Percentiles rank a stretch among this genome's conserved stretches.
phyloP scores from a whole-genome alignment of 2,113 vertebrate species.

The Oenanthe melanoleuca region DNA sequence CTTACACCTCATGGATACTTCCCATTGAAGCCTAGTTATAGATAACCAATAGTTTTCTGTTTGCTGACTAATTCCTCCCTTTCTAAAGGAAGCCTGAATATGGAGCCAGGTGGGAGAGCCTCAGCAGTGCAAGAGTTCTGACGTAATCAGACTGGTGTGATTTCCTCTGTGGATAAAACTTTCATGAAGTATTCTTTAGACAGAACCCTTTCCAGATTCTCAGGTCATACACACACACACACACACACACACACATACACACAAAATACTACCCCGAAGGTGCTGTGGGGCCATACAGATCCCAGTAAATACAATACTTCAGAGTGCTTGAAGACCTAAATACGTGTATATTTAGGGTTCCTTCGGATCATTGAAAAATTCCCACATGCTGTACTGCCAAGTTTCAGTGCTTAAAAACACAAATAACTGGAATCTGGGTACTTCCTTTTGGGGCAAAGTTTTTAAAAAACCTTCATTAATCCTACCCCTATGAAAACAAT shows the following conservation, averaged over 20 bases:
- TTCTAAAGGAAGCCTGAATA: neutral
- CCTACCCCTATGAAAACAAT: slow-evolving; percentile 30
- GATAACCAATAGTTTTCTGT: neutral
- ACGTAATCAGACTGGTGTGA: neutral
- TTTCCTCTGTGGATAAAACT: neutral
- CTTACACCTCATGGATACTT: neutral
- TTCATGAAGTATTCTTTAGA: neutral
- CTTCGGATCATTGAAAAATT: neutral
- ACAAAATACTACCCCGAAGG: neutral
- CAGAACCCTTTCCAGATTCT: neutral
- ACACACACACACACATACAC: no score
- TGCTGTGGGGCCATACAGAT: neutral
- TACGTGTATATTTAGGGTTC: neutral
- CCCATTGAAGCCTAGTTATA: neutral
- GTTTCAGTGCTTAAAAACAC: neutral
- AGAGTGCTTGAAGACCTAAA: neutral
- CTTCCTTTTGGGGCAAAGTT: neutral
- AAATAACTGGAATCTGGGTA: neutral
- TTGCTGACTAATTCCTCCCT: neutral
- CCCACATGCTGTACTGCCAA: neutral
- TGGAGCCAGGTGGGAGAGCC: neutral
- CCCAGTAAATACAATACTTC: neutral
- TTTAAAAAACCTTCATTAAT: slow-evolving; percentile 28
- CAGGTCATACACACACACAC: neutral
- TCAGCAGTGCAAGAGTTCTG: neutral